These are phyloP conservation scores for Pangasius djambal DNA, from an alignment of 2,797 vertebrate genomes.

Conservation along the genomic window DNA sequence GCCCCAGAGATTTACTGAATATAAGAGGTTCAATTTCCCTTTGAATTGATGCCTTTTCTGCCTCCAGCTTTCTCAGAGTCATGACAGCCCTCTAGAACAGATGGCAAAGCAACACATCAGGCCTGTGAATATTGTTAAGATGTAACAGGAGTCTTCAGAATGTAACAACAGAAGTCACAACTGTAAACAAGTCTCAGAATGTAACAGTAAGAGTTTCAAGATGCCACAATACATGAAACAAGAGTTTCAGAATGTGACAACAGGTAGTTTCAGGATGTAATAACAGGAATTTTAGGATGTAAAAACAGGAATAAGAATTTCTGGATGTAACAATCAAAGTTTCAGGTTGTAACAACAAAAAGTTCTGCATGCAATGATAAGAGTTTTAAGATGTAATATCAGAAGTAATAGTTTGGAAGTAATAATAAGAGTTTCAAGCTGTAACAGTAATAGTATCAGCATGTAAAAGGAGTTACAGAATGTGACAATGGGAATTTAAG, in stretches of 20 bases:
- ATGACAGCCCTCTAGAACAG: slow-evolving; percentile 73
- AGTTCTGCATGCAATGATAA: neutral
- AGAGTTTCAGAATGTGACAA: neutral
- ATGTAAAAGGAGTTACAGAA: neutral
- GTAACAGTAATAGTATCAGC: neutral
- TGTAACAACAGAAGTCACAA: neutral
- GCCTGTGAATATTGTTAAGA: neutral
- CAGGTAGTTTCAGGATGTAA: neutral
- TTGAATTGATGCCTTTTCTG: slow-evolving; percentile 80
- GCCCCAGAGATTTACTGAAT: slow-evolving; percentile 75
- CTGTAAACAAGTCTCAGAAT: neutral
- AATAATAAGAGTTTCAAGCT: neutral
- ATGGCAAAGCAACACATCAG: slow-evolving; percentile 16
- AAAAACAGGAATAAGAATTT: neutral
- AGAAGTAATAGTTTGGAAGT: neutral
- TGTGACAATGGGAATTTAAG: neutral
- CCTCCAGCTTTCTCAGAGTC: slow-evolving; percentile 77
- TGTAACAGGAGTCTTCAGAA: neutral
- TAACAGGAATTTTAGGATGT: neutral
- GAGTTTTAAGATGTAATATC: neutral
- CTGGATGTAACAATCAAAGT: neutral
- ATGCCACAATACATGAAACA: neutral
- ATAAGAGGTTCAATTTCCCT: slow-evolving; percentile 81
- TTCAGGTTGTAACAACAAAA: too few relatives aligned
- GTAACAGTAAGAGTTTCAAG: neutral